These are phyloP conservation scores for Elegia similella DNA, from an alignment of 2,888 invertebrate species.

Conservation along the genomic window DNA sequence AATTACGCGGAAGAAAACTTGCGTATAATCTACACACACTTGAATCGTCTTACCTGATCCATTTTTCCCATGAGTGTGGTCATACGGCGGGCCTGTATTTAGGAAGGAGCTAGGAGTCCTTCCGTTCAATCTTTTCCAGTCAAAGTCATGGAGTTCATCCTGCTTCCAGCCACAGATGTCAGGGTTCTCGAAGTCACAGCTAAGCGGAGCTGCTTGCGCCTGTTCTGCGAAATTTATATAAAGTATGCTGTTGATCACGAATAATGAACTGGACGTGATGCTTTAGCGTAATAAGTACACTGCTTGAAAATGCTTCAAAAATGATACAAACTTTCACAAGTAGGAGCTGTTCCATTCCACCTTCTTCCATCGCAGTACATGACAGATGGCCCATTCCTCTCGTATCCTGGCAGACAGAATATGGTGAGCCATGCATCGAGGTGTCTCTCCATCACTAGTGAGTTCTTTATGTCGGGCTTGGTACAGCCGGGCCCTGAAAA, in stretches of 20 bases:
- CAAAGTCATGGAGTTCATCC: constrained; percentile 86
- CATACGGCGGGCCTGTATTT: constrained; percentile 87
- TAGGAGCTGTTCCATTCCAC: constrained; percentile 87
- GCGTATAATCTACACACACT: too few relatives aligned
- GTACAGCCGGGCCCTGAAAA: constrained; percentile 83
- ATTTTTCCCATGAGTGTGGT: constrained; percentile 85
- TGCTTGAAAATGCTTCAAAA: too few relatives aligned
- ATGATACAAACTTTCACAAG: constrained; percentile 60
- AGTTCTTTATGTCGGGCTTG: constrained; percentile 70
- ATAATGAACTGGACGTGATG: too few relatives aligned
- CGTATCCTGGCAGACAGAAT: constrained; percentile 85
- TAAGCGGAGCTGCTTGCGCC: constrained; percentile 36
- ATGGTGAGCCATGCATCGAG: constrained; percentile 82
- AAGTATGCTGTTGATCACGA: too few relatives aligned
- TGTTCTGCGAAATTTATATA: too few relatives aligned
- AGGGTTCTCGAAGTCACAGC: constrained; percentile 85
- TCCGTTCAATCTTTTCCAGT: constrained; percentile 86
- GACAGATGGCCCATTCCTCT: constrained; percentile 79
- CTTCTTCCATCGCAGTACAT: constrained; percentile 86
- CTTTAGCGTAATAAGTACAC: too few relatives aligned
- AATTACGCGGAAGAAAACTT: too few relatives aligned
- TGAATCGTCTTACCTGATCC: constrained; percentile 37
- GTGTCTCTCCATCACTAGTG: constrained; percentile 71
- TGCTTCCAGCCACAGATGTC: constrained; percentile 90
- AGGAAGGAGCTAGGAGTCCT: constrained; percentile 84